Conservation (phyloP, 2,888 invertebrate species). For the Apamea crenata region DNA sequence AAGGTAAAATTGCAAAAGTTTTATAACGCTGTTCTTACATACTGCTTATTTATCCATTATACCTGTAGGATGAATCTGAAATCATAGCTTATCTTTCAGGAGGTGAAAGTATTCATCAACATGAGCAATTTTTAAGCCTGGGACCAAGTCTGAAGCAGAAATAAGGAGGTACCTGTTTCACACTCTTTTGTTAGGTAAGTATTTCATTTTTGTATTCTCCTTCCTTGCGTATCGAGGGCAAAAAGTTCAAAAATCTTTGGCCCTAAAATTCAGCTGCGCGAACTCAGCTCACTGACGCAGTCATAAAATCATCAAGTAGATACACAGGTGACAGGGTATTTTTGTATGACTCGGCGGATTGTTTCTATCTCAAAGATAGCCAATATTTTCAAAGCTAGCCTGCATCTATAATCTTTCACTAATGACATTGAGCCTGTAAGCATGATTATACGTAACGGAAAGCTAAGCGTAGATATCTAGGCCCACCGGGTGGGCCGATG, state of each 20-base stretch:
- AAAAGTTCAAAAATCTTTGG: too few relatives aligned
- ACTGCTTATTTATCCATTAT: not conserved
- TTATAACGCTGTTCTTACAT: too few relatives aligned
- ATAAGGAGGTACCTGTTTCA: not conserved
- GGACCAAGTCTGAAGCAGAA: not conserved
- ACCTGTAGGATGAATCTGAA: not conserved
- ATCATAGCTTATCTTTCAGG: not conserved
- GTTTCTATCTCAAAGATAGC: not conserved
- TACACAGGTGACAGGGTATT: not conserved
- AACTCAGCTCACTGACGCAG: too few relatives aligned
- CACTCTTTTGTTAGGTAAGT: not conserved
- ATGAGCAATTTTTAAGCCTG: not conserved
- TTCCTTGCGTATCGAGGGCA: too few relatives aligned
- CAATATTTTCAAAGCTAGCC: not conserved
- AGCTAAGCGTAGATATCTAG: not conserved
- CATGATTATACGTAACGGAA: not conserved
- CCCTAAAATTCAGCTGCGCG: too few relatives aligned
- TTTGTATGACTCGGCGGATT: not conserved
- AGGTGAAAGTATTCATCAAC: not conserved
- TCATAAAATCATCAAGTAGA: too few relatives aligned
- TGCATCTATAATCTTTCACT: not conserved
- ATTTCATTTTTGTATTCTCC: not conserved
- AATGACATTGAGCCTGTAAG: not conserved
- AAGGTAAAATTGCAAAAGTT: not conserved
- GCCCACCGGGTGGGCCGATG: not conserved